Base-by-base conservation (phyloP, 2,888 invertebrate species). In the Siphonodentalium dalli region DNA sequence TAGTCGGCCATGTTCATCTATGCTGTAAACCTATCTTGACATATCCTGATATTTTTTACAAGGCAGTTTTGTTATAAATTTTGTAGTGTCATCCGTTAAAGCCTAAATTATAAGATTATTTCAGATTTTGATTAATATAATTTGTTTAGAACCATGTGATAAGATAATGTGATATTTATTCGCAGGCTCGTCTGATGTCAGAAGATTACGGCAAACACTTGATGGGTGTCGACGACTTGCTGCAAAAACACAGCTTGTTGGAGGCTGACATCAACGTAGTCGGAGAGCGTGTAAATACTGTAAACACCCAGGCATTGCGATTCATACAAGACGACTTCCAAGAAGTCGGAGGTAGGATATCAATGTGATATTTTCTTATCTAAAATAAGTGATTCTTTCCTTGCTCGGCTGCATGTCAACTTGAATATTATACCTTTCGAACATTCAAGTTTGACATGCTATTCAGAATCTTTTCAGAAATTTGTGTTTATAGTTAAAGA, bases 151-250 rank as follows among this genome's bases (percentile, higher is more conserved):
- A n/a, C n/a, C n/a, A n/a, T 27, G 2, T 42, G 28, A 42, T 15
- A 42, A 15, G 15, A 29, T 3, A 39, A 15, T 42, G 2, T 13
- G 13, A 46, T 11, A 18, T 31, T 5, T 21, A 41, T 13, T 54
- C 58, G 7, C 56, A 82, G 82, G 77, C 75, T 40, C 89, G 97
- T 48, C 85, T 99, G 50, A 85, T 96, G 75, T 96, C 96, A 1
- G 98, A 99, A 80, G 99, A 99, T 83, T 96, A 94, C 80, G 99
- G 99, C 74, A 98, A 98, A 81, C 99, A 99, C 84, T 85, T 99
- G 72, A 98, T 99, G 97, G 98, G 98, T n/a, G 99, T 99, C 3
- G 97, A 99, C 82, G 99, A 99, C 84, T 86, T 99, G 58, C 85
- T 99, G 64, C 98, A 99, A 84, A 99, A 99, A 81, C 99, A 99